Percentiles rank a stretch among this genome's conserved stretches.
phyloP scores from a whole-genome alignment of 2,113 vertebrate genomes.

The Meriones unguiculatus region DNA sequence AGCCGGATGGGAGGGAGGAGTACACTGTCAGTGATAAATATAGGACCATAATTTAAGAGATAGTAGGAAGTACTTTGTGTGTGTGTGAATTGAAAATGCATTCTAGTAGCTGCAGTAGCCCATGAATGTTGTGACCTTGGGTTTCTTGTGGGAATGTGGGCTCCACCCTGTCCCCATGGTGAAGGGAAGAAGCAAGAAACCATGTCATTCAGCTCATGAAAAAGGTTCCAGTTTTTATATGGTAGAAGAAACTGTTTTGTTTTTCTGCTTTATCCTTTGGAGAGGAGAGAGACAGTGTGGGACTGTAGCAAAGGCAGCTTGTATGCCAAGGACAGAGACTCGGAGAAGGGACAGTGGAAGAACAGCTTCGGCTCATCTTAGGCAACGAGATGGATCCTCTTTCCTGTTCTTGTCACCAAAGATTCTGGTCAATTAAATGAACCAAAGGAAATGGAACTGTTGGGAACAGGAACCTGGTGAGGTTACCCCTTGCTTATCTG shows the following conservation, averaged over 20 bases:
- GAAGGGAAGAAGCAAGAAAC: conserved; percentile 80
- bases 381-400: conserved; percentile 67
- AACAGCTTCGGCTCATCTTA: conserved; percentile 32
- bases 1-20: conserved; percentile 74
- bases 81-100: conserved; percentile 86
- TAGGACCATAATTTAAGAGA: conserved; percentile 86
- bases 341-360: conserved; percentile 39
- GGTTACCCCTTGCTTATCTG: conserved; percentile 37
- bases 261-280: conserved; percentile 78
- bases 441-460: conserved; percentile 20
- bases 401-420: conserved; percentile 57
- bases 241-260: conserved; percentile 75
- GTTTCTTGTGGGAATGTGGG: conserved; percentile 79
- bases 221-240: conserved; percentile 78
- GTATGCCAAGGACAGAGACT: conserved; percentile 69
- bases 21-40: conserved; percentile 85
- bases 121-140: conserved; percentile 79
- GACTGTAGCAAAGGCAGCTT: conserved; percentile 66
- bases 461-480: conserved; percentile 41
- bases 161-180: conserved; percentile 84
- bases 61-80: conserved; percentile 85
- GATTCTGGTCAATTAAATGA: conserved; percentile 65
- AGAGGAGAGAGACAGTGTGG: conserved; percentile 70
- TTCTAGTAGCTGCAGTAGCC: conserved; percentile 78
- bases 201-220: conserved; percentile 83